Evolutionary conservation across 2,888 invertebrate species (phyloP).

Genomic region (Heliconius hortense): DNA sequence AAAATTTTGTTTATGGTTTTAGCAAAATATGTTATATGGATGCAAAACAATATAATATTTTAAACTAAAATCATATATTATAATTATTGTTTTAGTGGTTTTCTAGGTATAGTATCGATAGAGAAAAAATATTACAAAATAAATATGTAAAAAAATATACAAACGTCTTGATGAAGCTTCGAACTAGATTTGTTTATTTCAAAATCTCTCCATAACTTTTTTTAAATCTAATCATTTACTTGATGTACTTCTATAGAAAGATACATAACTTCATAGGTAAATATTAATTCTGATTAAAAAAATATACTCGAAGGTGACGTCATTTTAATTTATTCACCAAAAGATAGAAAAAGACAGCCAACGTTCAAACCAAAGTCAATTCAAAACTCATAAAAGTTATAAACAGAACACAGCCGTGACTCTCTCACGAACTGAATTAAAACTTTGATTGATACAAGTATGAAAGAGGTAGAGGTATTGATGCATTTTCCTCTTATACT

Average conservation of each 20-base stretch:
- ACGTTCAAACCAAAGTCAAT: conserved; percentile 1
- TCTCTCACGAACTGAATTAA: neutral
- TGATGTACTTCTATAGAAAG: neutral
- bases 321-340: neutral
- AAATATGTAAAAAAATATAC: neutral
- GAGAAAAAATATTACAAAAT: neutral
- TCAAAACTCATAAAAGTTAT: conserved; percentile 14
- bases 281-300: neutral
- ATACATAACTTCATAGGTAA: neutral
- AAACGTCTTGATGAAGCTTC: neutral
- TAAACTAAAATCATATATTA: neutral
- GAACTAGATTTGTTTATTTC: neutral
- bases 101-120: neutral
- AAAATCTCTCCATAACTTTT: too few relatives aligned
- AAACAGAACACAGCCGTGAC: conserved; percentile 6
- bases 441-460: conserved; percentile 9
- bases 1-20: neutral
- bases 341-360: conserved; percentile 4
- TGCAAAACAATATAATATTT: too few relatives aligned
- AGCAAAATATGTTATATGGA: neutral
- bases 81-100: neutral
- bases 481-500: conserved; percentile 31
- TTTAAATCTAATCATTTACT: neutral
- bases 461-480: conserved; percentile 1
- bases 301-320: neutral